phyloP scores from a whole-genome alignment of 2,888 invertebrate species.

The Ctena decussata region DNA sequence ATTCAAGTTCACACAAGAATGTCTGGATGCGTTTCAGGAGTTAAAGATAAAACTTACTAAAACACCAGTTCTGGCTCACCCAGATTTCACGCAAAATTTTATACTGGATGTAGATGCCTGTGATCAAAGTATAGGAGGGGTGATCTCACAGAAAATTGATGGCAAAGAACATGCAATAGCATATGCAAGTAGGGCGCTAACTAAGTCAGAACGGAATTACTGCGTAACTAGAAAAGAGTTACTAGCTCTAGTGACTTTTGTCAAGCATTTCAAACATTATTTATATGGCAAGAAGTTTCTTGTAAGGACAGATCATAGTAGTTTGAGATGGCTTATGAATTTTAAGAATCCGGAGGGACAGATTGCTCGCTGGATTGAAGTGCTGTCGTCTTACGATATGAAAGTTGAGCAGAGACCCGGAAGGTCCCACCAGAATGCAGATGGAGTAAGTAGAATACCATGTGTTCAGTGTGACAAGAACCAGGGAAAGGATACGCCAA shows the following conservation, averaged over 20 bases:
- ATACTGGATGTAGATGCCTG: background rate
- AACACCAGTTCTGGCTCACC: background rate
- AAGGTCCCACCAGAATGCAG: too few relatives aligned
- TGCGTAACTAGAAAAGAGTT: constrained; percentile 53
- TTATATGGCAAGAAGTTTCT: constrained; percentile 43
- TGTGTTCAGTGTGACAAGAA: too few relatives aligned
- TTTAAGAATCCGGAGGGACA: constrained; percentile 24
- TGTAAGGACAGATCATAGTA: constrained; percentile 55
- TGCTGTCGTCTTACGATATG: too few relatives aligned
- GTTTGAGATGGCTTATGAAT: constrained; percentile 49
- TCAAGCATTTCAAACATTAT: constrained; percentile 51
- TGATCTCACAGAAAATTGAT: background rate
- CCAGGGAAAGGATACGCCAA: too few relatives aligned
- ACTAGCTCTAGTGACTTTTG: background rate
- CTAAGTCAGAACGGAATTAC: constrained; percentile 5
- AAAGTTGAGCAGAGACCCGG: constrained; percentile 50
- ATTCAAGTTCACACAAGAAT: background rate
- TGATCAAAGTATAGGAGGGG: background rate
- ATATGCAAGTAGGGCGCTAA: background rate
- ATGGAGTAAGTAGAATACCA: too few relatives aligned
- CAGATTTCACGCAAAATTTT: background rate
- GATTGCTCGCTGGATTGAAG: constrained; percentile 48
- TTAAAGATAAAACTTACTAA: background rate
- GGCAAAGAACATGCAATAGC: background rate
- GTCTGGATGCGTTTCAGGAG: background rate